phyloP scores from a whole-genome alignment of 2,797 vertebrate species.

The Heterohyrax brucei region DNA sequence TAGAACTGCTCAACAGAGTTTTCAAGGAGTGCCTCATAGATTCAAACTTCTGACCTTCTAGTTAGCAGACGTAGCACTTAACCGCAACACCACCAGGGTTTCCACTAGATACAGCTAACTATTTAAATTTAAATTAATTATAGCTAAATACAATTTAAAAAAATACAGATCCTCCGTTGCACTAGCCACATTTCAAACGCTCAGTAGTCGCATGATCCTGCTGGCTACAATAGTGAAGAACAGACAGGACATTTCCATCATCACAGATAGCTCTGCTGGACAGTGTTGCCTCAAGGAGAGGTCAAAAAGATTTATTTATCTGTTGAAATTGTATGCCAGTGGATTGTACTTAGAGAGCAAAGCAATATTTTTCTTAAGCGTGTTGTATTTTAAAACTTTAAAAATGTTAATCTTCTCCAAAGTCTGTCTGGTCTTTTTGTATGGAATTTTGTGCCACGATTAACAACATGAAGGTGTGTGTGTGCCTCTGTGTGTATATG shows the following conservation, averaged over 20 bases:
- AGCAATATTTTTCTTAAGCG: constrained; percentile 29
- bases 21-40: too few species aligned
- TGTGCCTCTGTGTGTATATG: background rate
- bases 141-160: too few species aligned
- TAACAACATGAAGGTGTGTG: background rate
- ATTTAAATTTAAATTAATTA: too few species aligned
- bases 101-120: background rate
- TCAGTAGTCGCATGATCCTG: too few species aligned
- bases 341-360: background rate
- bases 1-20: too few species aligned
- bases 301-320: background rate
- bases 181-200: too few species aligned
- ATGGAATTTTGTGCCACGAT: background rate
- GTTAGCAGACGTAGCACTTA: too few species aligned
- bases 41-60: too few species aligned
- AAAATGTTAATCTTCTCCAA: background rate
- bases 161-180: too few species aligned
- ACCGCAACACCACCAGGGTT: too few species aligned
- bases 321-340: constrained; percentile 30
- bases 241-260: background rate
- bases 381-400: background rate
- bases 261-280: background rate
- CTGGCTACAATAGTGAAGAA: background rate
- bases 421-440: background rate
- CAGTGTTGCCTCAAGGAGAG: background rate